Conservation (phyloP, 2,797 vertebrate genomes). For the Furcifer pardalis region DNA sequence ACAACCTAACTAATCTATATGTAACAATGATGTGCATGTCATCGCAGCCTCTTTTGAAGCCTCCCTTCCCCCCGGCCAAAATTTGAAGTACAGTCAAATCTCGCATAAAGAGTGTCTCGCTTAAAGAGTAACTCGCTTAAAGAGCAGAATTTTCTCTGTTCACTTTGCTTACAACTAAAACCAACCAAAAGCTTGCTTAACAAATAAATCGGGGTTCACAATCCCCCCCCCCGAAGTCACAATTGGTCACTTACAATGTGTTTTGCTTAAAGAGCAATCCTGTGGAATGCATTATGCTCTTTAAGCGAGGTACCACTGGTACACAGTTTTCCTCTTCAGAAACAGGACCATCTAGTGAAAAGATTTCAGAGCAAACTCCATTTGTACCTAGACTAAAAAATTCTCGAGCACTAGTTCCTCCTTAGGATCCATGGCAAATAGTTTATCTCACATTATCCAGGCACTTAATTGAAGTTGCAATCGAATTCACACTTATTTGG, state of each 20-base stretch:
- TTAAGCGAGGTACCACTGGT: too few relatives aligned
- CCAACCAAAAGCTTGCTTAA: too few relatives aligned
- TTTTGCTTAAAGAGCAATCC: too few relatives aligned
- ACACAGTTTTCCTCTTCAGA: not conserved
- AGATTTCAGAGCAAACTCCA: not conserved
- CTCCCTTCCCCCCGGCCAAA: too few relatives aligned
- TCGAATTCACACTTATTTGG: not conserved
- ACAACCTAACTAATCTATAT: not conserved
- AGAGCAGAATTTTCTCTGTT: not conserved
- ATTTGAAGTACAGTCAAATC: too few relatives aligned
- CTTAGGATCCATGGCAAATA: not conserved
- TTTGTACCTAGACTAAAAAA: not conserved
- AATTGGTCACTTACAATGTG: too few relatives aligned
- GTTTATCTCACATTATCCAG: not conserved
- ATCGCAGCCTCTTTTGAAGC: not conserved
- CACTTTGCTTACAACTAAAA: too few relatives aligned
- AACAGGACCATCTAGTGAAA: not conserved
- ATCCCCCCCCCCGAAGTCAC: too few relatives aligned
- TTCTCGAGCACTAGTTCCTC: not conserved
- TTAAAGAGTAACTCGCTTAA: too few relatives aligned
- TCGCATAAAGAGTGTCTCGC: too few relatives aligned
- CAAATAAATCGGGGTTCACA: too few relatives aligned
- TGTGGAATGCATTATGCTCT: too few relatives aligned
- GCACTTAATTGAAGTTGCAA: not conserved
- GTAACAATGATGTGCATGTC: not conserved